Base-by-base conservation (phyloP, 2,113 vertebrate species). In the Grammomys dolichurus region DNA sequence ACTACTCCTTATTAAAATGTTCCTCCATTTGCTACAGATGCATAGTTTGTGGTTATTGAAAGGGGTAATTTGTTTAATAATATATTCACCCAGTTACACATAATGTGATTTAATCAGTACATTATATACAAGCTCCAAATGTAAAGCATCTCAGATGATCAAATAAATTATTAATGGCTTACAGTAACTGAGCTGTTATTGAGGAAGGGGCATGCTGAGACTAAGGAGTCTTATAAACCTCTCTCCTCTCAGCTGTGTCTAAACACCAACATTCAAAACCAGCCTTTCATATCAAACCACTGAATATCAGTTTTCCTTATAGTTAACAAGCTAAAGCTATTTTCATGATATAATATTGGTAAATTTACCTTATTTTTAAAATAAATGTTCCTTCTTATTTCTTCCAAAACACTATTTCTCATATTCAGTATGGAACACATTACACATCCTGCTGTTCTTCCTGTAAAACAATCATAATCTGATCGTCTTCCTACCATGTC, bases 51-150 rank as follows among this genome's bases (percentile, higher is more conserved):
- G 89, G 96, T 97, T 97, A 97, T 95, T 96, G 96, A 98, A 98
- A 72, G 95, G 95, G 90, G 95, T 97, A 98, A 98, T 98, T 98
- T 98, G 96, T 98, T 97, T 97, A 98, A 98, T 98, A 98, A 98
- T 98, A 98, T 98, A 98, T 98, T 98, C 98, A 98, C 91, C 84
- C 96, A 96, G 96, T 93, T 98, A 98, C 92, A 73, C 94, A 98
- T 98, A 98, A 98, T 97, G 94, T 40, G 76, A 98, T 98, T 98
- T 98, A 98, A 98, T 98, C 98, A 97, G 98, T 95, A 98, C 96
- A 98, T 96, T 98, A 96, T 97, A 95, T 95, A 93, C 89, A 96
- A 97, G 91, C 65, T 98, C 98, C 95, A 97, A 97, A 98, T 97
- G 89, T 93, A 97, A 98, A 98, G 91, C 96, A 97, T 97, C 94